Evolutionary conservation across 2,113 vertebrate genomes (phyloP).

Genomic region (Dryoscopus gambensis): DNA sequence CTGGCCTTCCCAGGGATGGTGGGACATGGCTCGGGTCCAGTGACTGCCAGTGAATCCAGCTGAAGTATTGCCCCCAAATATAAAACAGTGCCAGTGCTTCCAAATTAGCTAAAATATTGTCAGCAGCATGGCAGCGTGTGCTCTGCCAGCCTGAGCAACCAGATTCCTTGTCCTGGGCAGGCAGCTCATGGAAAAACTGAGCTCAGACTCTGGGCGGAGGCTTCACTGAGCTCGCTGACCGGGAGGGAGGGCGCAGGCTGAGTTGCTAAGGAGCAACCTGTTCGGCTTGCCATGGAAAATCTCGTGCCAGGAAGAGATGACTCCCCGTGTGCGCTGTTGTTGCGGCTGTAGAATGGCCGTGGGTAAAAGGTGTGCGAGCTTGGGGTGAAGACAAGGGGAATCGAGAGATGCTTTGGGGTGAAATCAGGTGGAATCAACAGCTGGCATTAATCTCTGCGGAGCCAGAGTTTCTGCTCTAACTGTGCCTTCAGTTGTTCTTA

Average conservation of each 20-base stretch:
- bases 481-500: background rate
- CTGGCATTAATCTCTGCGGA: fast-evolving
- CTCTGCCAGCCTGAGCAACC: background rate
- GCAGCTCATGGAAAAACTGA: background rate
- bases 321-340: background rate
- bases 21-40: background rate
- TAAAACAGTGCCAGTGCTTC: background rate
- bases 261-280: background rate
- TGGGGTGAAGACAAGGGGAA: background rate
- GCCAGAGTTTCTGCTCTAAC: background rate
- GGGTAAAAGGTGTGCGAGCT: background rate
- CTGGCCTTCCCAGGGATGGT: background rate
- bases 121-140: background rate
- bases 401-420: background rate
- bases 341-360: background rate
- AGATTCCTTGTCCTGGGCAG: background rate
- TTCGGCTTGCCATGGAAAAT: background rate
- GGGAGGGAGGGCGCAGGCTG: background rate
- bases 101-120: background rate
- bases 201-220: background rate
- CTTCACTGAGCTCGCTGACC: background rate
- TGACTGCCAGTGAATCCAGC: background rate
- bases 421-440: background rate
- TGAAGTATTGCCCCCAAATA: background rate
- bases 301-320: slow-evolving; percentile 4